A percentile compares a stretch with the other conserved stretches of the same genome.
phyloP scores from a whole-genome alignment of 2,113 vertebrate species.

The Prolemur simus region DNA sequence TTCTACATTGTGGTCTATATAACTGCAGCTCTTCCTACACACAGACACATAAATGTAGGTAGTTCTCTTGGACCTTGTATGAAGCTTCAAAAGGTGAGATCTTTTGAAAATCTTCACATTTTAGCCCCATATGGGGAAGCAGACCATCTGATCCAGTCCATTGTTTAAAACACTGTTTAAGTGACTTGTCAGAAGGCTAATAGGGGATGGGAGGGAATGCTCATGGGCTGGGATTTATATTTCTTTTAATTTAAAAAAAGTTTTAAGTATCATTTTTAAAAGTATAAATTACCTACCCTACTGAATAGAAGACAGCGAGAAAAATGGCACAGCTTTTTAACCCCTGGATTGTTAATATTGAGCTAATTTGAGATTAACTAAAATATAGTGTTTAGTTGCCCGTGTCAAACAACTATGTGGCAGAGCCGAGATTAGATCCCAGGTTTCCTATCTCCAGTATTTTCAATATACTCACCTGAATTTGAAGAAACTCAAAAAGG shows the following conservation, averaged over 20 bases:
- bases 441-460: background rate
- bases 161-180: background rate
- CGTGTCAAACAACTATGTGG: background rate
- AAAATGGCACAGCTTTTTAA: slow-evolving; percentile 10
- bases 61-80: background rate
- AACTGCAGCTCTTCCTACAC: background rate
- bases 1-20: background rate
- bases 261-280: background rate
- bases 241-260: background rate
- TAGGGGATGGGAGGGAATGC: background rate
- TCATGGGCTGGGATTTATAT: background rate
- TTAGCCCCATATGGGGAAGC: background rate
- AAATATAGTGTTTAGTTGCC: slow-evolving; percentile 5
- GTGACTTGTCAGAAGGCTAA: background rate
- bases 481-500: background rate
- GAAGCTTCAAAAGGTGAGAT: background rate
- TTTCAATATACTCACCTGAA: background rate
- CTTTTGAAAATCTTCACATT: background rate
- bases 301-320: background rate
- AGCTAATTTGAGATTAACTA: background rate
- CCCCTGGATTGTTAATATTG: background rate
- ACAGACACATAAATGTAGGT: background rate
- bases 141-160: background rate
- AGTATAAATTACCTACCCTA: background rate
- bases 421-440: background rate